Evolutionary conservation across 2,888 invertebrate genomes (phyloP).

Genomic region (Drosophila crucigera): DNA sequence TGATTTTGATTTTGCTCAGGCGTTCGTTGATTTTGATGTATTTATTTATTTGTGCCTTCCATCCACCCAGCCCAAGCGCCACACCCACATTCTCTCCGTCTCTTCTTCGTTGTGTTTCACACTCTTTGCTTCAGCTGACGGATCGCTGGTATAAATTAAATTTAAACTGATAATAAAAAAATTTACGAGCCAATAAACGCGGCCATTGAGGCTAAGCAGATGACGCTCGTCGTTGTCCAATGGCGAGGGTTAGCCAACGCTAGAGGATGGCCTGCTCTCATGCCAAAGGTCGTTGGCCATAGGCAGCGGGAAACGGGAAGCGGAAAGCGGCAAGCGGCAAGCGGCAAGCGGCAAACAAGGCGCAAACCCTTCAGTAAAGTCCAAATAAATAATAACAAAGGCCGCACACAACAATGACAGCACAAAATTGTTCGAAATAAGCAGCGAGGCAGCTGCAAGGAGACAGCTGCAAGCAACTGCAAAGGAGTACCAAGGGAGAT

Average conservation of each 20-base stretch:
- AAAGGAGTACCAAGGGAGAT: constrained; percentile 22
- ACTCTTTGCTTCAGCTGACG: constrained; percentile 21
- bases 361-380: constrained; percentile 20
- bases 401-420: constrained; percentile 51
- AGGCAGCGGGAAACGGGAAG: neutral
- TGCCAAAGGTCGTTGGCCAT: constrained; percentile 24
- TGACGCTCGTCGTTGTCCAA: neutral
- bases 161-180: constrained; percentile 79
- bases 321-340: neutral
- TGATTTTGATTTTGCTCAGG: constrained; percentile 8
- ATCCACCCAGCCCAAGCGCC: neutral
- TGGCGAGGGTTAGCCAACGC: neutral
- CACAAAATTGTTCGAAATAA: constrained; percentile 34
- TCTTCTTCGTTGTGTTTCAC: neutral
- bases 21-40: constrained; percentile 73
- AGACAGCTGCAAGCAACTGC: constrained; percentile 1
- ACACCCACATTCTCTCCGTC: neutral
- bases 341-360: constrained; percentile 7
- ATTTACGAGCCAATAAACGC: constrained; percentile 79
- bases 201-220: constrained; percentile 42
- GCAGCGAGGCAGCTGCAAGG: constrained; percentile 5
- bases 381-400: constrained; percentile 76
- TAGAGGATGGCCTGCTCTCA: neutral
- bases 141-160: constrained; percentile 70
- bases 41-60: constrained; percentile 57